Percentiles rank a stretch among this genome's conserved stretches.
phyloP scores from a whole-genome alignment of 2,888 invertebrate species.

The Euproctis similis region DNA sequence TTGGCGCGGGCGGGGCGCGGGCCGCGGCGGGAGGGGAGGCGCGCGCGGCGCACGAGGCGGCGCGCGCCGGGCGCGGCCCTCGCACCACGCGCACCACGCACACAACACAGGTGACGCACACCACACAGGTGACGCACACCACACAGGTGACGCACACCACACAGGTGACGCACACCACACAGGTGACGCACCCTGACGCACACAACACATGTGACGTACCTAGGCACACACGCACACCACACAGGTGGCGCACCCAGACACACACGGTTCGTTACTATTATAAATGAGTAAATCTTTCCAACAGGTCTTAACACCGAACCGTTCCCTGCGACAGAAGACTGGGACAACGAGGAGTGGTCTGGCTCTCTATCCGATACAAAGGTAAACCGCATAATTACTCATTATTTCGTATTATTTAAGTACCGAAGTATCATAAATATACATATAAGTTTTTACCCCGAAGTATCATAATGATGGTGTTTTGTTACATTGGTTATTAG shows the following conservation, averaged over 20 bases:
- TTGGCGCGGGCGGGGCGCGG: constrained; percentile 19
- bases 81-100: constrained; percentile 9
- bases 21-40: constrained; percentile 32
- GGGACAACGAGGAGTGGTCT: constrained; percentile 96
- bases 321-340: constrained; percentile 82
- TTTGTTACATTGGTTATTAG: no score
- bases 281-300: constrained; percentile 2
- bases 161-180: no score
- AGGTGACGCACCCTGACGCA: no score
- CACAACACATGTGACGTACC: no score
- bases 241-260: no score
- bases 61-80: constrained; percentile 15
- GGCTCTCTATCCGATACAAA: constrained; percentile 95
- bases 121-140: no score
- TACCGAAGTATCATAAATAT: constrained; percentile 1
- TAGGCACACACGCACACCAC: no score
- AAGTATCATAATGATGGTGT: no score
- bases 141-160: no score
- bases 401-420: constrained; percentile 1
- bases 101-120: no score
- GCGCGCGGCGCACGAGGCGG: constrained; percentile 25
- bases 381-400: constrained; percentile 61
- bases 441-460: no score
- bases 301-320: constrained; percentile 43
- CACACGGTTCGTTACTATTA: no score